Evolutionary conservation across 1,140 invertebrate species (phyloP), one percentile per base, ranked within the genome.

Genomic region (Drosophila arizonae): DNA sequence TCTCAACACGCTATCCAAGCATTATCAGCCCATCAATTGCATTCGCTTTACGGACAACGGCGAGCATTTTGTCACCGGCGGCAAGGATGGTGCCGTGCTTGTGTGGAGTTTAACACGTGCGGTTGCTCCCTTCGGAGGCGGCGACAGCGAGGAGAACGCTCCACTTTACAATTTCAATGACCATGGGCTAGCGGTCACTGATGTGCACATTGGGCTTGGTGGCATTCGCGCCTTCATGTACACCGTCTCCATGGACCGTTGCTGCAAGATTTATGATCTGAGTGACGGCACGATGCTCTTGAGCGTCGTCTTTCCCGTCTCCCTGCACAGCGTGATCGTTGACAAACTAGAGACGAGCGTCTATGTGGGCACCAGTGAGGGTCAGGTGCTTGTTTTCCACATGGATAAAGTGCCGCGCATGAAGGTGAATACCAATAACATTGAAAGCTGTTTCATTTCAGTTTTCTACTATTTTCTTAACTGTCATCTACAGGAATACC

Each of bases 81-180:
- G 95, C n/a, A 95, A 97, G 79, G 97, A 98, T 93, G 96, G 96
- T 28, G 93, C 96, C 48, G 94, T 98, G 6, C 94, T 97, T 71
- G 94, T 96, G 0, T 98, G 97, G 96, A 93, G 93, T 48, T 82
- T 94, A 17, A 91, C 90, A 1, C 90, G 92, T 9, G 90, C 92
- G 41, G 71, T 92, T 33, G 92, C 93, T 2, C 80, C 79, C 0
- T 11, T 73, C 24, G 76, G 61, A 17, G 58, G 91, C 3, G 93
- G 94, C 72, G 91, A 91, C 17, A 93, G 92, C 11, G 92, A 93
- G 28, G 93, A 93, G 46, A 93, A 94, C 74, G 92, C 94, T 65
- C 95, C 96, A 13, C 55, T 95, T 0, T 94, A 95, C 70, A 94
- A 93, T 2, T 96, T 96, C 81, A 94, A 94, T 26, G 94, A 97